Conservation (phyloP, 2,797 vertebrate species). For the Botia almorhae region DNA sequence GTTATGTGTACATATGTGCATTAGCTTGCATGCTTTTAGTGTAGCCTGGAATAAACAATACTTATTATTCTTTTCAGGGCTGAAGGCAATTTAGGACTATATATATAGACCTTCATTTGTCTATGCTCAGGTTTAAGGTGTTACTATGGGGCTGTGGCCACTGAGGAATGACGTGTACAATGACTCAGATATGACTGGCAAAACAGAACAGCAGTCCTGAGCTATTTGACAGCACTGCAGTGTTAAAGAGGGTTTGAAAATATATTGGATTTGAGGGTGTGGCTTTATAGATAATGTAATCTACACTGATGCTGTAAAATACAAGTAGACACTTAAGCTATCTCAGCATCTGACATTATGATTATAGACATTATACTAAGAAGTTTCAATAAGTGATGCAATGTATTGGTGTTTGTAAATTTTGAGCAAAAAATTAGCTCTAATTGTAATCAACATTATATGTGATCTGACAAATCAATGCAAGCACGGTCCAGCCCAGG, state of each 20-base stretch:
- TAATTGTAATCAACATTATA: not conserved
- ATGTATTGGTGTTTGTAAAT: not conserved
- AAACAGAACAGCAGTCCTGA: constrained; percentile 33
- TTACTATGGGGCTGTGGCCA: constrained; percentile 47
- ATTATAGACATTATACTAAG: not conserved
- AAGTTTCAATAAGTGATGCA: not conserved
- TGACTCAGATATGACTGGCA: constrained; percentile 56
- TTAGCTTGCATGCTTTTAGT: not conserved
- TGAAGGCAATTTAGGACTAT: not conserved
- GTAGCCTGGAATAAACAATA: not conserved
- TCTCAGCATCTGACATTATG: not conserved
- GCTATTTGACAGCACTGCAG: not conserved
- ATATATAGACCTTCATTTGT: constrained; percentile 24
- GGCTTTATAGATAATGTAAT: not conserved
- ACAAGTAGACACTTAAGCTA: not conserved
- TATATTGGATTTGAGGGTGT: not conserved
- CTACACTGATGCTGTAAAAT: not conserved
- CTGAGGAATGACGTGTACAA: constrained; percentile 43
- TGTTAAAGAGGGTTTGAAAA: not conserved
- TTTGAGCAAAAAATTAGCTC: too few relatives aligned
- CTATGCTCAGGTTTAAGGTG: constrained; percentile 37
- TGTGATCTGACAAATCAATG: not conserved
- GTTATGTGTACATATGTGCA: not conserved
- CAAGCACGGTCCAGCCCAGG: constrained; percentile 15
- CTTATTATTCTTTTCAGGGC: not conserved